Evolutionary conservation across 64 coral and sea anemone species (phyloP), one percentile per base, ranked within the genome.

Genomic region (Pachyseris speciosa): DNA sequence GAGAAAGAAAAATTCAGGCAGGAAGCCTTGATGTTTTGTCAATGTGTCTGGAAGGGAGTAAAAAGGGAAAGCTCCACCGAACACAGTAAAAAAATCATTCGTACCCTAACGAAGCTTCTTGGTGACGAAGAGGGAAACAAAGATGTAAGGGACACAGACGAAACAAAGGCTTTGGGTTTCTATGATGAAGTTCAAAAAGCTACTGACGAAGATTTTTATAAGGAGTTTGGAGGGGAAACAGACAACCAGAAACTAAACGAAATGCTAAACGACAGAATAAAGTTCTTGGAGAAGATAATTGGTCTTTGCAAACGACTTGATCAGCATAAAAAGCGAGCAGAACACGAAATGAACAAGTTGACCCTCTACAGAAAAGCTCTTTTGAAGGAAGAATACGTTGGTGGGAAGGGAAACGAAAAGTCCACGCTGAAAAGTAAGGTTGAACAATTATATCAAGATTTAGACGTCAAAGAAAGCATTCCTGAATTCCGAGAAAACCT

Each of bases 31-130:
- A 0, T 12, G 0, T 81, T 63, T 63, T 81, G 77, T 36, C 19
- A 81, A 36, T 36, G 51, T n/a, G 24, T 81, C 34, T 81, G 77
- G 77, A 38, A 61, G 9, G 77, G 40, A 13, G 20, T n/a, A n/a
- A n/a, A 61, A 19, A 63, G 13, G 7, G 15, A 9, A 0, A 0
- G 51, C 7, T 81, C 63, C 9, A 61, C 17, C 0, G n/a, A 40
- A 1, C 16, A 4, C 20, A 61, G 39, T 19, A 81, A 40, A 37
- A 22, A 61, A 1, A 60, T 81, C 2, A 81, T 81, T 81, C 52
- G 63, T 15, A 34, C 53, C 7, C 4, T 81, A 39, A 12, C 42
- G 34, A 4, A 37, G 3, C 55, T 81, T 4, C 33, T 29, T 40
- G 8, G 77, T 3, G 31, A 63, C 8, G 11, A 40, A 31, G 12